phyloP scores from a whole-genome alignment of 2,797 vertebrate genomes.

The Dipus sagitta region DNA sequence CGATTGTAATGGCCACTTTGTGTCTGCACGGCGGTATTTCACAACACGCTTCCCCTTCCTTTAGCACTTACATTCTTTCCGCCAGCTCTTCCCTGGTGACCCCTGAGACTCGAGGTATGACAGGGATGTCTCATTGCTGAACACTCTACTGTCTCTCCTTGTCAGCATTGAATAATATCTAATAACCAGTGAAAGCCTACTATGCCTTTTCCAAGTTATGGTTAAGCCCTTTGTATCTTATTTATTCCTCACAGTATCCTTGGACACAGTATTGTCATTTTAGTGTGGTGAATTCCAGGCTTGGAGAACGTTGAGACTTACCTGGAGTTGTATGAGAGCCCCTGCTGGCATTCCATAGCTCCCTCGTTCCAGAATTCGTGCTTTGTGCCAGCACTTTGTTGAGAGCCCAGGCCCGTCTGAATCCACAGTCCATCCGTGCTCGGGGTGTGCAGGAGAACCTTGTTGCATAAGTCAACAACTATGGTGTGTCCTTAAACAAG shows the following conservation, averaged over 20 bases:
- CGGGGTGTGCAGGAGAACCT: not conserved
- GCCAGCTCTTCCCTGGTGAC: no score
- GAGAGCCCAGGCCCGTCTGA: not conserved
- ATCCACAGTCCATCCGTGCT: not conserved
- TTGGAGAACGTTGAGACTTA: not conserved
- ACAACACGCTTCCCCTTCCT: no score
- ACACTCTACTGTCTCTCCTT: no score
- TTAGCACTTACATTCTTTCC: no score
- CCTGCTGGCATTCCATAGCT: not conserved
- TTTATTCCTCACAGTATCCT: not conserved
- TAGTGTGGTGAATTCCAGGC: not conserved
- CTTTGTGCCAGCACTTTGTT: not conserved
- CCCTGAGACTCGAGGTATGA: no score
- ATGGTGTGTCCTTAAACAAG: not conserved
- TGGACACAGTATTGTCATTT: not conserved
- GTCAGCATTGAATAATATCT: not conserved
- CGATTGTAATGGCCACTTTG: no score
- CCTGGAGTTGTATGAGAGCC: not conserved
- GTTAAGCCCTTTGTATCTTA: not conserved
- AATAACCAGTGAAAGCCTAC: not conserved
- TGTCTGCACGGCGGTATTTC: no score
- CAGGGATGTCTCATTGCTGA: no score
- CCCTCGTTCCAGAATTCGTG: not conserved
- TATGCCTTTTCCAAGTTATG: not conserved
- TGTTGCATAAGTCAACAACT: not conserved